Percentiles rank a stretch among this genome's conserved stretches.
Conservation (phyloP, 2,888 invertebrate species). For the Lithophane semibrunnea region DNA sequence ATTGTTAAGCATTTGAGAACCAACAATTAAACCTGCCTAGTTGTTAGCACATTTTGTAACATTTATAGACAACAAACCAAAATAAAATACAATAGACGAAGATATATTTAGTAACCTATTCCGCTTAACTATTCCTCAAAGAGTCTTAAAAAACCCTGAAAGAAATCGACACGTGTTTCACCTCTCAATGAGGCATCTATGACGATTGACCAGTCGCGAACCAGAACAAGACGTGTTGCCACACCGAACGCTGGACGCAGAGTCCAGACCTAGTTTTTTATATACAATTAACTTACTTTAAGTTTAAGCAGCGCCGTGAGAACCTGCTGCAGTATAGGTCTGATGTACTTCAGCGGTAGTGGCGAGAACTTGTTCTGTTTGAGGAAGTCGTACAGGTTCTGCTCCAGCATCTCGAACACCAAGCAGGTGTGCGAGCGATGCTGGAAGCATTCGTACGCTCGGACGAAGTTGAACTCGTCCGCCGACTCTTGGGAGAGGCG, state of each 20-base stretch:
- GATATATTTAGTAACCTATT: no score
- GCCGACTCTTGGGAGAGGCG: conserved; percentile 99
- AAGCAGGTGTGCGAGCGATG: conserved; percentile 99
- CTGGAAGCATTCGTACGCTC: conserved; percentile 99
- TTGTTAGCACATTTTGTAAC: neutral
- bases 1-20: neutral
- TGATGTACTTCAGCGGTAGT: conserved; percentile 98
- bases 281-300: conserved; percentile 91
- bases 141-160: no score
- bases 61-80: neutral
- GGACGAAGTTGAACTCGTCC: conserved; percentile 99
- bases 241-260: no score
- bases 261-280: neutral
- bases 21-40: neutral
- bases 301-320: conserved; percentile 96
- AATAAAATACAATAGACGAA: no score
- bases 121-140: no score
- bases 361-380: conserved; percentile 99
- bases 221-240: no score
- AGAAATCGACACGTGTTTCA: no score
- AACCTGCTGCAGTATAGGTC: conserved; percentile 99
- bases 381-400: conserved; percentile 99
- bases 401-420: conserved; percentile 99
- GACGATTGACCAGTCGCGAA: no score
- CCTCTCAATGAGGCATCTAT: no score